Base-by-base conservation (phyloP, 2,797 vertebrate species). In the Mormyrus hasselquistii region DNA sequence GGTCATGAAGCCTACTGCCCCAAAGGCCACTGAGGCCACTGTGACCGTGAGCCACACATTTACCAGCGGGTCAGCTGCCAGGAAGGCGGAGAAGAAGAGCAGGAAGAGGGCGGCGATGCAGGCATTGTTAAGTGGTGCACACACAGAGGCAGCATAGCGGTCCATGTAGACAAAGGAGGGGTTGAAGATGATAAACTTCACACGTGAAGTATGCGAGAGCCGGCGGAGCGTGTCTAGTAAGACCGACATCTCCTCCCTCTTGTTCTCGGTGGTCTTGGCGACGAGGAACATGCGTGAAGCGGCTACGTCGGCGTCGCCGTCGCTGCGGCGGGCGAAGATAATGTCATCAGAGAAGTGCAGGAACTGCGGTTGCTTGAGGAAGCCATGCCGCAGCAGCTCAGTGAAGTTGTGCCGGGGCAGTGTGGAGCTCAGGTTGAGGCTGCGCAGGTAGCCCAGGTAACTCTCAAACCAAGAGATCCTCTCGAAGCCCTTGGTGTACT, bases 151-250 rank as follows among this genome's bases (percentile, higher is more conserved):
- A 7, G 98, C 96, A 1, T 99, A 99, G 93, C 98, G 97, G 94
- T 99, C 99, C 97, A 99, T 96, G 95, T 97, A 99, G 91, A 99
- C 98, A 89, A 99, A 99, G 0, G 99, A 99, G 0, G 99, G 99
- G 94, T 99, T 99, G 91, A 99, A 99, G 95, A 99, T 98, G 0
- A 99, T 97, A 94, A 99, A 99, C 93, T 99, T 98, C 89, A 99
- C 98, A 65, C 99, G 97, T 19, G 98, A 99, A 52, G 98, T 99
- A 90, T 99, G 96, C 0, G 98, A 99, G 90, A 99, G 95, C 91
- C 98, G 97, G 44, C 98, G 96, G 91, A 99, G 95, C 2, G 98
- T 99, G 93, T 99, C 98, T 94, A 99, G 95, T 92, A 99, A 97
- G 93, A 97, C 96, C 5, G 98, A 98, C 95, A 99, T 98, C 96